Evolutionary conservation across 1,140 invertebrate genomes (phyloP).

Genomic region (Rhizoglyphus robini): DNA sequence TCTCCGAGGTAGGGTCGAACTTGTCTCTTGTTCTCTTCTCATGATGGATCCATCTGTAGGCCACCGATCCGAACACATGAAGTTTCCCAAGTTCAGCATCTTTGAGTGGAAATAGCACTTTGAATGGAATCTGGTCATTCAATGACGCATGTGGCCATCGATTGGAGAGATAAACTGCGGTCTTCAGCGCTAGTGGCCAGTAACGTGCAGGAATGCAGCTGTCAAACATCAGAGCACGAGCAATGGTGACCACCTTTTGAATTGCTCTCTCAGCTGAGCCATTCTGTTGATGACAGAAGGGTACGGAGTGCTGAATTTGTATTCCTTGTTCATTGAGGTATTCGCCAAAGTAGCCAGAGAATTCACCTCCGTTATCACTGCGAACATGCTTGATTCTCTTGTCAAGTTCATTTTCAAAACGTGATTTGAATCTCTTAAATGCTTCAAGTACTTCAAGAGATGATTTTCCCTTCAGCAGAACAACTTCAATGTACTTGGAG

Average conservation of each 20-base stretch:
- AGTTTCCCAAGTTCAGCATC: neutral
- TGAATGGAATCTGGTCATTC: neutral
- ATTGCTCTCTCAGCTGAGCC: conserved; percentile 33
- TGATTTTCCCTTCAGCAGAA: conserved; percentile 11
- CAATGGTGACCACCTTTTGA: conserved; percentile 28
- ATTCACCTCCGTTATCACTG: neutral
- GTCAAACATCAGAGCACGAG: conserved; percentile 19
- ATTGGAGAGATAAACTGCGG: neutral
- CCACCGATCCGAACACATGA: neutral
- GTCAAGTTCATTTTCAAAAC: neutral
- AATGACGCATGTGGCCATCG: neutral
- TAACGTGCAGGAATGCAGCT: neutral
- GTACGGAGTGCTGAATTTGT: neutral
- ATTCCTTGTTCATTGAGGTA: neutral
- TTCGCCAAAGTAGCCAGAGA: neutral
- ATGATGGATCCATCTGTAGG: neutral
- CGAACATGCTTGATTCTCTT: neutral
- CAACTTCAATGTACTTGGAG: neutral
- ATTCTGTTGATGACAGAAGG: conserved; percentile 35
- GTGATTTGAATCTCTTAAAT: neutral
- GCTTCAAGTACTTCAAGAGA: neutral
- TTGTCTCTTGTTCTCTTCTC: neutral
- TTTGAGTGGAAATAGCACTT: neutral
- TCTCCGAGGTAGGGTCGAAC: neutral
- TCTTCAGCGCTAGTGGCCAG: neutral